phyloP scores from a whole-genome alignment of 2,888 invertebrate genomes.

The Ormia ochracea region DNA sequence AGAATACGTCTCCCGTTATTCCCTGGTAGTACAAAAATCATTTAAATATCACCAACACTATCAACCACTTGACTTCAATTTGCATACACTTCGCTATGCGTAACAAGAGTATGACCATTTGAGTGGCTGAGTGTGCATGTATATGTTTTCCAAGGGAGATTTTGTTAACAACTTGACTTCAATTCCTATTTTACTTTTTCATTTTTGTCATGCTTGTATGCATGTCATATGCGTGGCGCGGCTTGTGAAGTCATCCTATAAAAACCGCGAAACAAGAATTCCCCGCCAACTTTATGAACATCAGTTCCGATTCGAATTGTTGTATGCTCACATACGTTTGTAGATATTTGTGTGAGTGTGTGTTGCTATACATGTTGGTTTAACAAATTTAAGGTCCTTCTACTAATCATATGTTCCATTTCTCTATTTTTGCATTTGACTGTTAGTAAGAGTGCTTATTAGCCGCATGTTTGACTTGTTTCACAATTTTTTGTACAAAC shows the following conservation, averaged over 20 bases:
- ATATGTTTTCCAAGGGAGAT: conserved; percentile 14
- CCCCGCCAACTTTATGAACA: conserved; percentile 56
- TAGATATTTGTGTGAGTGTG: not conserved
- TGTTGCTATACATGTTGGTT: not conserved
- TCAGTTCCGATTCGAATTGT: conserved; percentile 22
- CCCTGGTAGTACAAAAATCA: conserved; percentile 11
- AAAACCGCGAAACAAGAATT: conserved; percentile 61
- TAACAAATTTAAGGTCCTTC: conserved; percentile 56
- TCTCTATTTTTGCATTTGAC: not conserved
- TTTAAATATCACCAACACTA: conserved; percentile 24
- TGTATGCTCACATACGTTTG: not conserved
- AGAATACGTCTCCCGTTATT: conserved; percentile 5
- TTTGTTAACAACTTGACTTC: conserved; percentile 52
- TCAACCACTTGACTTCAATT: not conserved
- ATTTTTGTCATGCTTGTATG: conserved; percentile 18
- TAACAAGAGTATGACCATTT: not conserved
- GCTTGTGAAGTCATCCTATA: conserved; percentile 57
- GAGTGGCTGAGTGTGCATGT: not conserved
- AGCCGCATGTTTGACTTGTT: not conserved
- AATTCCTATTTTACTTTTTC: conserved; percentile 21
- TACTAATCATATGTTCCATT: conserved; percentile 48
- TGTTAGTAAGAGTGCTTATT: conserved; percentile 9
- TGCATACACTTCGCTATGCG: not conserved
- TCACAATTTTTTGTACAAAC: conserved; percentile 1
- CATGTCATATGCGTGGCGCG: conserved; percentile 60